These are phyloP conservation scores for Alectura lathami DNA, from an alignment of 2,113 vertebrate genomes.

Conservation along the genomic window DNA sequence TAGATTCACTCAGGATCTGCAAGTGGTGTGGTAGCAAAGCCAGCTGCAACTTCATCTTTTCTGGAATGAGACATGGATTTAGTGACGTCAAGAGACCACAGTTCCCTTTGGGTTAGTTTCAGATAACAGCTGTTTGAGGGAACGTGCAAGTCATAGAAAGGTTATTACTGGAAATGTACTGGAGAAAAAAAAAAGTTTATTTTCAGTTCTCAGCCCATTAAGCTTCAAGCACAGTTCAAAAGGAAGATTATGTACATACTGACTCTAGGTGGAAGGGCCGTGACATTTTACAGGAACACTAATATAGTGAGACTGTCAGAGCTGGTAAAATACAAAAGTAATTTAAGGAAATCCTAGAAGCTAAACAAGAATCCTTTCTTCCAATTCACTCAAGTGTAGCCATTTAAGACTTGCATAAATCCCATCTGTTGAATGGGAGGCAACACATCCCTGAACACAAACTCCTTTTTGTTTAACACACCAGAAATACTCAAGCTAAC, in stretches of 20 bases:
- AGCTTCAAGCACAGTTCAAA: slow-evolving; percentile 19
- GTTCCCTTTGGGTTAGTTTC: not conserved
- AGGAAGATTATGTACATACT: slow-evolving; percentile 15
- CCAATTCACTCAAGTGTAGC: not conserved
- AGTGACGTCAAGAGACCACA: not conserved
- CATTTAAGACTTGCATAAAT: slow-evolving; percentile 19
- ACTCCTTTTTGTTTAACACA: not conserved
- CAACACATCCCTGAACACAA: not conserved
- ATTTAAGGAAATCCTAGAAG: slow-evolving; percentile 10
- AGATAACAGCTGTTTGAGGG: slow-evolving; percentile 9
- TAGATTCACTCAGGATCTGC: not conserved
- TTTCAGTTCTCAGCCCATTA: not conserved
- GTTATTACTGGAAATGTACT: not conserved
- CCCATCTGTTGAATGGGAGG: not conserved
- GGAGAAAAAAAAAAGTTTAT: not conserved
- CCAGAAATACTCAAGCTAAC: not conserved
- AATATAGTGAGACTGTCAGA: slow-evolving; percentile 25
- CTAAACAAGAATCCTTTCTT: not conserved
- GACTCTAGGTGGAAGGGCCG: not conserved
- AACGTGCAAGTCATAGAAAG: not conserved
- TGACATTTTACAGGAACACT: slow-evolving; percentile 32
- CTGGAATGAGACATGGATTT: not conserved
- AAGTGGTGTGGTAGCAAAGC: not conserved
- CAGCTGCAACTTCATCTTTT: not conserved
- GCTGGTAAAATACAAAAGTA: slow-evolving; percentile 42